Percentiles rank a stretch among this genome's conserved stretches.
Evolutionary conservation across 1,140 invertebrate genomes (phyloP).

Genomic region (Oedothorax gibbosus): DNA sequence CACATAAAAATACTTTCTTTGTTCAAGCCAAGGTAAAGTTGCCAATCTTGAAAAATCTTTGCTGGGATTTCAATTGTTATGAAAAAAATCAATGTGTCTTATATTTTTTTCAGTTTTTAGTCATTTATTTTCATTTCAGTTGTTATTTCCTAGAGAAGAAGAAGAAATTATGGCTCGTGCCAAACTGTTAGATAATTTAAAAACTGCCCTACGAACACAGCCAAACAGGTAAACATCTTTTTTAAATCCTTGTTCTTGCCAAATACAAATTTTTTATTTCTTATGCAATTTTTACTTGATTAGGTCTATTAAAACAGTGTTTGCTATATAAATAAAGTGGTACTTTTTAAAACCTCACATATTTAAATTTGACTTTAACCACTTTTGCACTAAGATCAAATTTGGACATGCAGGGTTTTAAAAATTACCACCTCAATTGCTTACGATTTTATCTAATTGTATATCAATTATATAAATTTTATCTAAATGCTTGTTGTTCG

Average conservation of each 20-base stretch:
- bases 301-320: not conserved
- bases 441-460: too few species aligned
- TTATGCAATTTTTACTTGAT: not conserved
- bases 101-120: not conserved
- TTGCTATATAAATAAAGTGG: too few species aligned
- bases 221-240: constrained; percentile 77
- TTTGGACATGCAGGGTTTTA: too few species aligned
- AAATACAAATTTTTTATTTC: not conserved
- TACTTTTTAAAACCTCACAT: too few species aligned
- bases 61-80: not conserved
- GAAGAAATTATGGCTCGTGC: constrained; percentile 77
- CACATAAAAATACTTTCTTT: too few species aligned
- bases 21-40: too few species aligned
- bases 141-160: constrained; percentile 72
- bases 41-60: too few species aligned
- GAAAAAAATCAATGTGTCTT: not conserved
- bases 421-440: too few species aligned
- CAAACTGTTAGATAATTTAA: constrained; percentile 88
- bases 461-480: too few species aligned
- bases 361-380: too few species aligned
- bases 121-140: constrained; percentile 66
- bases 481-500: too few species aligned
- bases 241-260: not conserved
- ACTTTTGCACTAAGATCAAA: too few species aligned
- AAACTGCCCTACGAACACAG: constrained; percentile 92